Evolutionary conservation across 2,113 vertebrate species (phyloP).

Genomic region (Mugil cephalus): DNA sequence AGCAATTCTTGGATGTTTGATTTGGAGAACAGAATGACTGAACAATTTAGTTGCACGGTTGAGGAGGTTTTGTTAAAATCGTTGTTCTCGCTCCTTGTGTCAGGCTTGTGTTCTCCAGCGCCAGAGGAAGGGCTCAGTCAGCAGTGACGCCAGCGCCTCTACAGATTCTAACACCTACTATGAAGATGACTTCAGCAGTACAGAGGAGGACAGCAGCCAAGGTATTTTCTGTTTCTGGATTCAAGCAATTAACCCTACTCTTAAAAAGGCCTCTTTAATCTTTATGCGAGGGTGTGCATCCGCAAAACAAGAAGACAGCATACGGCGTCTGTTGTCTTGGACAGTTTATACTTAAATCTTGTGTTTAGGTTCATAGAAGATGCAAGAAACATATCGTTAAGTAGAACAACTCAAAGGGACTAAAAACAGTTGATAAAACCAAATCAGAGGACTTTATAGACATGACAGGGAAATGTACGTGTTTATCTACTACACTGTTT

Average conservation of each 20-base stretch:
- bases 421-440: too few relatives aligned
- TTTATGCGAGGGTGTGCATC: conserved; percentile 3
- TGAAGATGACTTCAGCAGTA: conserved; percentile 98
- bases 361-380: background rate
- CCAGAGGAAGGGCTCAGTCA: conserved; percentile 97
- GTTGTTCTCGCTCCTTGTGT: background rate
- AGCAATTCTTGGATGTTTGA: too few relatives aligned
- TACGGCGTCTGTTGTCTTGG: background rate
- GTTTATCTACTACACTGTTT: too few relatives aligned
- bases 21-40: too few relatives aligned
- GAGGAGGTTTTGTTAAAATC: too few relatives aligned
- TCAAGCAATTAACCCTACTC: background rate
- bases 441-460: background rate
- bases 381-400: conserved; percentile 1
- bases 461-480: too few relatives aligned
- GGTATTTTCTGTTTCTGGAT: conserved; percentile 80
- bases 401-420: background rate
- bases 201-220: conserved; percentile 99
- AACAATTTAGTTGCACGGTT: too few relatives aligned
- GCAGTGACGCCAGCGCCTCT: conserved; percentile 97
- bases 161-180: conserved; percentile 99
- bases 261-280: background rate
- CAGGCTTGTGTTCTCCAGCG: conserved; percentile 97
- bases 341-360: background rate
- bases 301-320: conserved; percentile 2